These are phyloP conservation scores for Sebastes paucispinis DNA, from an alignment of 2,797 vertebrate species.

Conservation along the genomic window DNA sequence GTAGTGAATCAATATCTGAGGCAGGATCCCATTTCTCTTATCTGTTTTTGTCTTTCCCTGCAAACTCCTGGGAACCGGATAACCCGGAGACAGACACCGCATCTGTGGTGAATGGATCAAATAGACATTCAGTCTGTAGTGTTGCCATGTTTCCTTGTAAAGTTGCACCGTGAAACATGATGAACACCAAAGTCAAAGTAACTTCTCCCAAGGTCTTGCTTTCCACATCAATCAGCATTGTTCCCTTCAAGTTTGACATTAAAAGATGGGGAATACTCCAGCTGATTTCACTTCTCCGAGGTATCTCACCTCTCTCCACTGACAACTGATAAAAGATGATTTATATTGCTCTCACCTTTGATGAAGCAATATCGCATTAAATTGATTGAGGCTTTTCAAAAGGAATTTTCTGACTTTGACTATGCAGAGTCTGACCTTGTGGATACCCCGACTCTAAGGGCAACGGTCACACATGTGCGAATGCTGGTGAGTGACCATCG, in stretches of 20 bases:
- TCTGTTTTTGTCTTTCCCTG: conserved; percentile 36
- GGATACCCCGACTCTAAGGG: neutral
- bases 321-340: conserved; percentile 63
- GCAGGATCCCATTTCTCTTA: conserved; percentile 46
- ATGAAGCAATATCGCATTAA: conserved; percentile 43
- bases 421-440: conserved; percentile 15
- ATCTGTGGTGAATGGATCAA: conserved; percentile 31
- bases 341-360: conserved; percentile 43
- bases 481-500: no score
- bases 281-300: conserved; percentile 44
- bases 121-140: conserved; percentile 15
- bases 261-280: conserved; percentile 47
- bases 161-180: conserved; percentile 43
- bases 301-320: conserved; percentile 36
- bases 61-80: conserved; percentile 38
- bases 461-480: neutral
- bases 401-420: neutral
- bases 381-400: conserved; percentile 24
- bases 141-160: conserved; percentile 37
- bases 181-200: conserved; percentile 48
- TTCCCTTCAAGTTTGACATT: conserved; percentile 44
- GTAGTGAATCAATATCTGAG: conserved; percentile 39
- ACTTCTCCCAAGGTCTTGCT: conserved; percentile 58
- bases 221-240: conserved; percentile 51
- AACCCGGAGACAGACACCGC: conserved; percentile 1